Conservation (phyloP, 2,888 invertebrate species). For the Matsumyia berberina region DNA sequence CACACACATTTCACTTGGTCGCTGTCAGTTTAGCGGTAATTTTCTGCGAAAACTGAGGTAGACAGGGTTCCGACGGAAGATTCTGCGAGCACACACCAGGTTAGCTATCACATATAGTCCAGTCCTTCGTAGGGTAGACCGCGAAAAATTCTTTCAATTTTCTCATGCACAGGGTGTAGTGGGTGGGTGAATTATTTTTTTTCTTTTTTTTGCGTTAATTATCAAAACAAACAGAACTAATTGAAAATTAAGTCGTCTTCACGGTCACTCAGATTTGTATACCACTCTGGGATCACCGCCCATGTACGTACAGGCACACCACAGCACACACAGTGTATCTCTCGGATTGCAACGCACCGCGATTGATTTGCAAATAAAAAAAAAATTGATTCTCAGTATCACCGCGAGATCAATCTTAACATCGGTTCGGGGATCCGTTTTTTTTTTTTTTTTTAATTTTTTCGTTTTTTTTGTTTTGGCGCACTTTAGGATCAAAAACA, state of each 20-base stretch:
- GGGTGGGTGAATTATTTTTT: slow-evolving; percentile 2
- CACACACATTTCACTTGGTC: slow-evolving; percentile 61
- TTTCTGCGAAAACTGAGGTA: slow-evolving; percentile 62
- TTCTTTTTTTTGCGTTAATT: slow-evolving; percentile 52
- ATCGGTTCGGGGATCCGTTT: slow-evolving; percentile 34
- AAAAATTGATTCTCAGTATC: slow-evolving; percentile 19
- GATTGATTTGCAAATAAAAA: too few species aligned
- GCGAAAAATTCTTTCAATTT: slow-evolving; percentile 17
- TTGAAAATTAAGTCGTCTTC: slow-evolving; percentile 43
- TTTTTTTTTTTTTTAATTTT: slow-evolving; percentile 71
- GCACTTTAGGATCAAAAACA: slow-evolving; percentile 66
- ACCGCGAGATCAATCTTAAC: slow-evolving; percentile 40
- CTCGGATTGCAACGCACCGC: slow-evolving; percentile 35
- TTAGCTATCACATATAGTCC: slow-evolving; percentile 62
- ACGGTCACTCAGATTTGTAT: slow-evolving; percentile 53
- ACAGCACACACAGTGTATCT: slow-evolving; percentile 49
- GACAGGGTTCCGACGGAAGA: slow-evolving; percentile 72
- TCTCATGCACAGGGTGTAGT: slow-evolving; percentile 12
- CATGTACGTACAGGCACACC: slow-evolving; percentile 28
- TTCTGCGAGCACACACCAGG: slow-evolving; percentile 24
- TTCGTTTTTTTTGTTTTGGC: slow-evolving; percentile 74
- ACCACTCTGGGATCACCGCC: slow-evolving; percentile 70
- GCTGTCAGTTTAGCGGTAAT: slow-evolving; percentile 24
- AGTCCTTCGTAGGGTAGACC: slow-evolving; percentile 64
- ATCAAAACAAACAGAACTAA: slow-evolving; percentile 74